Base-by-base conservation (phyloP, 1,140 invertebrate genomes). In the Apolygus lucorum region DNA sequence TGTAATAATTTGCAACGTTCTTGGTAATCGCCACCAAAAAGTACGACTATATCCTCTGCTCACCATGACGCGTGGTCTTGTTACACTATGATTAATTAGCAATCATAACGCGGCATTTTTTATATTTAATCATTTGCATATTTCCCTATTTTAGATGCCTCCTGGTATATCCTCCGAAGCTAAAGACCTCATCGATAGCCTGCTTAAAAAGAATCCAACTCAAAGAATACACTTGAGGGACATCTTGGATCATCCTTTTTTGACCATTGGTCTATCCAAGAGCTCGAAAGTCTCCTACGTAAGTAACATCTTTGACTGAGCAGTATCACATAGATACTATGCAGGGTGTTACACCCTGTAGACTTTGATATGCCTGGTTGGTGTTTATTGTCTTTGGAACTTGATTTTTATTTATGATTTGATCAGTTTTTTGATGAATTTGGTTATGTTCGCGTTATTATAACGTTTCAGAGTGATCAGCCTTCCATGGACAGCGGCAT, bases 131-230 rank as follows among this genome's bases (percentile, higher is more conserved):
- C 24, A 28, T 29, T 67, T 17, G 42, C 25, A 54, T 68, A 29
- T 70, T 52, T 72, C 49, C 28, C 25, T 52, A 59, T 72, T 78
- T 26, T 67, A 85, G 76, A 85, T 96, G 73, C 95, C 94, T 11
- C 73, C 78, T 59, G 81, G 90, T 80, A 78, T 97, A 49, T 95
- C 93, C 0, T 76, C 82, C 14, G 89, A 92, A 79, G 93, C 92
- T 1, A 87, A 87, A 76, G 89, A 96, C 83, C 83, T 98, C 11
- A 91, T 98, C 74, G 84, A 88, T 72, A 84, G 84, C 64, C 81
- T 97, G 34, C 81, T 98, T 2, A 87, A 90, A 76, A 96, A 96
- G 76, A 91, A 95, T 81, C 93, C 93, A 0, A 86, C 84, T 69
- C 90, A 95, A 71, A 83, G 95, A 72, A 90, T 97, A 54, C 81